phyloP scores from a whole-genome alignment of 2,113 vertebrate genomes.

The Corythornis cristatus region DNA sequence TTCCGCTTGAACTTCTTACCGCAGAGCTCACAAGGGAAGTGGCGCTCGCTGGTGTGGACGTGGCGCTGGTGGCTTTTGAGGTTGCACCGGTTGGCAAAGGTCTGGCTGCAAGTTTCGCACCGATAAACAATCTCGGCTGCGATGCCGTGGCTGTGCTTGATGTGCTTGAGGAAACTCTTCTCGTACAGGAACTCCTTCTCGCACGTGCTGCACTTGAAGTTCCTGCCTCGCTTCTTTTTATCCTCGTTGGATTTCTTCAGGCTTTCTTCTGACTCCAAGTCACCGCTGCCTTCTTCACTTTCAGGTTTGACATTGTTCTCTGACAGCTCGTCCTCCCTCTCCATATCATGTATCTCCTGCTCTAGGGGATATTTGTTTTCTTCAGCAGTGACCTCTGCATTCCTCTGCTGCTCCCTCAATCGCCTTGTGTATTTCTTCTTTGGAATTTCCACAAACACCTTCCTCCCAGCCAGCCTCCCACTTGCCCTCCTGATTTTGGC shows the following conservation, averaged over 20 bases:
- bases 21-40: constrained; percentile 88
- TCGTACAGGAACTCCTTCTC: constrained; percentile 76
- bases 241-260: constrained; percentile 30
- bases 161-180: constrained; percentile 82
- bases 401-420: constrained; percentile 73
- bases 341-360: background rate
- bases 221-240: constrained; percentile 65
- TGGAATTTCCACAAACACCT: constrained; percentile 79
- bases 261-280: background rate
- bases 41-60: constrained; percentile 92
- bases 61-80: constrained; percentile 94
- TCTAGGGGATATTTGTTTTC: background rate
- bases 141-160: constrained; percentile 83
- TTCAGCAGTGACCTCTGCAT: background rate
- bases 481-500: constrained; percentile 77
- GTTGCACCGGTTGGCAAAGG: constrained; percentile 96
- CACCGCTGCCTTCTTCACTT: background rate
- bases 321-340: background rate
- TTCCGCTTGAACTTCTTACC: constrained; percentile 94
- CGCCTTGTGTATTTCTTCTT: constrained; percentile 80
- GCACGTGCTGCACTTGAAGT: constrained; percentile 82
- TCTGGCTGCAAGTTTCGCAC: constrained; percentile 90
- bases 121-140: constrained; percentile 83
- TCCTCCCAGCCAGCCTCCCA: constrained; percentile 79
- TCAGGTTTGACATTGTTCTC: constrained; percentile 23